These are phyloP conservation scores for Calephelis nemesis DNA, from an alignment of 1,140 invertebrate genomes.

Conservation along the genomic window DNA sequence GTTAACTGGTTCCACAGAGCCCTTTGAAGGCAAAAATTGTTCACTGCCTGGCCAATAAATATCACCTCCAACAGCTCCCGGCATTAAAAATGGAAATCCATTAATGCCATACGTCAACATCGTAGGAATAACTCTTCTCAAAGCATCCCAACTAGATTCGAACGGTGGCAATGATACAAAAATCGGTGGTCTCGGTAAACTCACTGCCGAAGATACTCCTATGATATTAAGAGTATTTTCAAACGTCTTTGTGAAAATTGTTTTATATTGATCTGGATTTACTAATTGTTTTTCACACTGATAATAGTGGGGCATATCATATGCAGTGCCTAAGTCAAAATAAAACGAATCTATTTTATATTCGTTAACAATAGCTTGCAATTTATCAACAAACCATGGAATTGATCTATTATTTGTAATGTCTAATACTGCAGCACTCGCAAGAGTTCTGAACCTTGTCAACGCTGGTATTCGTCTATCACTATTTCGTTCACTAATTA, in stretches of 20 bases:
- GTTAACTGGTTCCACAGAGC: conserved; percentile 47
- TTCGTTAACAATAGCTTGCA: conserved; percentile 84
- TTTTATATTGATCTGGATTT: conserved; percentile 91
- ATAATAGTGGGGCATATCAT: conserved; percentile 92
- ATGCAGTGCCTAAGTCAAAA: conserved; percentile 92
- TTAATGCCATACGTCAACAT: conserved; percentile 91
- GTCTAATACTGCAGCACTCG: conserved; percentile 90
- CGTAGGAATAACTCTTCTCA: conserved; percentile 91
- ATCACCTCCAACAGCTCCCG: conserved; percentile 95
- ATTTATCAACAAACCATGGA: conserved; percentile 88
- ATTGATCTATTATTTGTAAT: conserved; percentile 89
- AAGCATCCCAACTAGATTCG: conserved; percentile 92
- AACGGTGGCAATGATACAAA: conserved; percentile 93
- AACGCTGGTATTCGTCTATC: conserved; percentile 87
- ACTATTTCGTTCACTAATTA: conserved; percentile 86
- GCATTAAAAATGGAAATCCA: conserved; percentile 95
- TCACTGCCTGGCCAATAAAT: conserved; percentile 81
- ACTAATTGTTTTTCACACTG: conserved; percentile 85
- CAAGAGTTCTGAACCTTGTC: conserved; percentile 86
- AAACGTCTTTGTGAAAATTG: conserved; percentile 84
- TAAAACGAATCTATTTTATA: conserved; percentile 94
- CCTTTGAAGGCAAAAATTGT: conserved; percentile 71
- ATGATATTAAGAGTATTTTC: conserved; percentile 84
- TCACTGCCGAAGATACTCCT: conserved; percentile 90
- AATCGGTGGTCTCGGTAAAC: conserved; percentile 89